Evolutionary conservation across 2,797 vertebrate genomes (phyloP), one percentile per base, ranked within the genome.

Genomic region (Myotis planiceps): DNA sequence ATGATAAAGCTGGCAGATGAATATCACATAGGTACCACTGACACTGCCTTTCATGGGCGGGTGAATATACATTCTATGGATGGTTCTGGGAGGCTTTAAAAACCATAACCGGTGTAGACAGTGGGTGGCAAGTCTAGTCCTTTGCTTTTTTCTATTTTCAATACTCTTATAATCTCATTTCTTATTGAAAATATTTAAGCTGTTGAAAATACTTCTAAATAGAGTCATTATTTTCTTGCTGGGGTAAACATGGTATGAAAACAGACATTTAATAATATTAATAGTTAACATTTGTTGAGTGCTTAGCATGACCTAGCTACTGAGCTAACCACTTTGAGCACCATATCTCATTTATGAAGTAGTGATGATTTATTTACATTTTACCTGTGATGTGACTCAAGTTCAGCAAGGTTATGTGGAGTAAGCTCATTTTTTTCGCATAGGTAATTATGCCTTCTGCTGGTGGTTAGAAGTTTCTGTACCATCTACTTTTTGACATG

Each of bases 191-290:
- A 19, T n/a, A 81, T 47, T 75, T 91, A 55, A 89, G 34, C 15
- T 25, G 13, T 65, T n/a, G 25, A 95, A 84, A 80, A 68, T 79
- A 65, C 71, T 78, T 79, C 37, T 84, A 65, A 72, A 37, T 18
- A 53, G 34, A 82, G 89, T 94, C 15, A 68, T 78, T 78, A 8
- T 65, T 88, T 66, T 78, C n/a, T 90, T 95, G 16, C 34, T 85
- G 2, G 32, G 1, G 3, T 81, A 76, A 84, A 19, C 14, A 53
- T 4, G 66, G n/a, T 2, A 49, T 19, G 16, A 89, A 69, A 16
- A 80, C 21, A 82, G 2, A 78, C 4, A 37, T 84, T 72, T 78
- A 75, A 60, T 65, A 91, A 8, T 60, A 39, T 58, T 69, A 55
- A 37, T 66, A 86, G 42, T 15, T 76, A 80, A 42, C 2, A n/a